Evolutionary conservation across 2,888 invertebrate species (phyloP).

Genomic region (Andricus quercusramuli): DNA sequence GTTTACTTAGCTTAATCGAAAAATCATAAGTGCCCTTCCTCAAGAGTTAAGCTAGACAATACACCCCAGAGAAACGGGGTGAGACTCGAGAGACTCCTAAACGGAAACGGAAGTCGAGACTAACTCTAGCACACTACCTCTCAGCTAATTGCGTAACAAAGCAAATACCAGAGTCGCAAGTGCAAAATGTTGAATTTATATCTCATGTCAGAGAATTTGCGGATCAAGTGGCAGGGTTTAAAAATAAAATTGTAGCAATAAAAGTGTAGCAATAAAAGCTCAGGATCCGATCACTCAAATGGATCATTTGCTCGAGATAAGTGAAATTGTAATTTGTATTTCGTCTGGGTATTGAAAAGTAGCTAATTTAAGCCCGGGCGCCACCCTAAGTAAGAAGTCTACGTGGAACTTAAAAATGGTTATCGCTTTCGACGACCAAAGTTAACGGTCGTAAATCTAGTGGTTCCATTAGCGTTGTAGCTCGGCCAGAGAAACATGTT

Average conservation of each 20-base stretch:
- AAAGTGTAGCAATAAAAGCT: neutral
- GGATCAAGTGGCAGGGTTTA: neutral
- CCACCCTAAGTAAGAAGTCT: constrained; percentile 13
- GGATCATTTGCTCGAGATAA: constrained; percentile 4
- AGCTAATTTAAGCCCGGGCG: constrained; percentile 10
- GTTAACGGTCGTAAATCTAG: constrained; percentile 58
- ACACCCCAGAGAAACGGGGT: constrained; percentile 27
- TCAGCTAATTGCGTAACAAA: constrained; percentile 4
- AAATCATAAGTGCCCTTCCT: constrained; percentile 64
- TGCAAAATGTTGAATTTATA: too few species aligned
- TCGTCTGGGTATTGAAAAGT: neutral
- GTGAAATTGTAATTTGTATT: neutral
- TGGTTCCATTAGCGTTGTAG: constrained; percentile 54
- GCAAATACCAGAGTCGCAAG: neutral
- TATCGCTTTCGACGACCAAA: constrained; percentile 36
- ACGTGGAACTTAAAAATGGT: constrained; percentile 36
- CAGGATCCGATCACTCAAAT: neutral
- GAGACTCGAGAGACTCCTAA: constrained; percentile 20
- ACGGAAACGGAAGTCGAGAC: constrained; percentile 29
- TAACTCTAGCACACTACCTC: neutral
- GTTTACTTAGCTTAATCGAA: constrained; percentile 70
- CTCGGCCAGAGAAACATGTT: constrained; percentile 19
- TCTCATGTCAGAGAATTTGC: neutral
- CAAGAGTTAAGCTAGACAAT: constrained; percentile 41
- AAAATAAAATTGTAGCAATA: neutral